These are phyloP conservation scores for Yponomeuta plumbellus DNA, from an alignment of 2,888 invertebrate genomes.

Conservation along the genomic window DNA sequence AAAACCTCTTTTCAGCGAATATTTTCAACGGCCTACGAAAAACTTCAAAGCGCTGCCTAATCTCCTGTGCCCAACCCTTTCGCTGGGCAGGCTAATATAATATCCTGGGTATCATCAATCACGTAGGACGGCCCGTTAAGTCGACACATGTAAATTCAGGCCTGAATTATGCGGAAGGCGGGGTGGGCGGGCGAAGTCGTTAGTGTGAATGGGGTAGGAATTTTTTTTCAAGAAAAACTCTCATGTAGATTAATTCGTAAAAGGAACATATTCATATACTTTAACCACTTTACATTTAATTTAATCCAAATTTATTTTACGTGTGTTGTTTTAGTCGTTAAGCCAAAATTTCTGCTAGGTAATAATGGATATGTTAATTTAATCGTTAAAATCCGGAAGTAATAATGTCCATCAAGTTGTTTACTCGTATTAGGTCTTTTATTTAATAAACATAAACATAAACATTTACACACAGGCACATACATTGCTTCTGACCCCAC, in stretches of 20 bases:
- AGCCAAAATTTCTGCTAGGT: too few species aligned
- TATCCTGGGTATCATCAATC: slow-evolving; percentile 67
- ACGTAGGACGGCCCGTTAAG: slow-evolving; percentile 59
- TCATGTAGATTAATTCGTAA: neutral
- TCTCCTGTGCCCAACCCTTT: slow-evolving; percentile 11
- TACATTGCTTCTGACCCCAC: too few species aligned
- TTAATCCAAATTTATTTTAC: neutral
- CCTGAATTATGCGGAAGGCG: slow-evolving; percentile 60
- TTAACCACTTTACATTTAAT: too few species aligned
- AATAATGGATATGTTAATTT: too few species aligned
- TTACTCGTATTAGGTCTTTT: too few species aligned
- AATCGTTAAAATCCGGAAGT: too few species aligned
- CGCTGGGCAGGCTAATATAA: slow-evolving; percentile 39
- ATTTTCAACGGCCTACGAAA: neutral
- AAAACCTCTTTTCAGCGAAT: too few species aligned
- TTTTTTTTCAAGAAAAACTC: slow-evolving; percentile 1
- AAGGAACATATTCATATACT: too few species aligned
- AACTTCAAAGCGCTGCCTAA: slow-evolving; percentile 5
- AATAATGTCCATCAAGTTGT: too few species aligned
- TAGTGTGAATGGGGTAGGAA: neutral
- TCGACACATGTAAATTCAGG: slow-evolving; percentile 71
- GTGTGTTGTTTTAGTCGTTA: neutral
- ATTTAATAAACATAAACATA: too few species aligned
- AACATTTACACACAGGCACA: too few species aligned
- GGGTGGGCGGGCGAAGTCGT: slow-evolving; percentile 15